Evolutionary conservation across 2,888 invertebrate species (phyloP).

Genomic region (Erebia aethiops): DNA sequence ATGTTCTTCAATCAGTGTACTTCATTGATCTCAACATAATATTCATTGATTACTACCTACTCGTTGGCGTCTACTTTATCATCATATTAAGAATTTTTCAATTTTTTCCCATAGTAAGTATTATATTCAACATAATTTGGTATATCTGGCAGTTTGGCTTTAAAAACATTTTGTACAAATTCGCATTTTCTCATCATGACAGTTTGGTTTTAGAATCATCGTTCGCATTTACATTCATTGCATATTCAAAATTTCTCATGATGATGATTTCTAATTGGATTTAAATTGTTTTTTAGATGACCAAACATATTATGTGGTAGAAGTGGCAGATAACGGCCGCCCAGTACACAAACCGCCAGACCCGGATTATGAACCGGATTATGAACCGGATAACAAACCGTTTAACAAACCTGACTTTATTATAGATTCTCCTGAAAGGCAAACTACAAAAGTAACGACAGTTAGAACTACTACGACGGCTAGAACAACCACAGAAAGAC

Average conservation of each 20-base stretch:
- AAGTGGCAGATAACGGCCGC: not conserved
- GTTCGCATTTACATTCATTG: not conserved
- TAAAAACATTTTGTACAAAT: too few species aligned
- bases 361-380: constrained; percentile 1
- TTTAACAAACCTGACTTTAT: constrained; percentile 18
- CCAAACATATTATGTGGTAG: constrained; percentile 12
- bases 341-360: constrained; percentile 10
- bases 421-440: constrained; percentile 20
- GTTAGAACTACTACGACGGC: constrained; percentile 10
- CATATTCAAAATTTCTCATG: constrained; percentile 8
- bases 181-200: too few species aligned
- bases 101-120: not conserved
- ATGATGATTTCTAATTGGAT: constrained; percentile 11
- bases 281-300: constrained; percentile 20
- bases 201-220: not conserved
- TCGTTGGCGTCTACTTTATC: not conserved
- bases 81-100: not conserved
- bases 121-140: not conserved
- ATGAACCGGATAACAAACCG: not conserved
- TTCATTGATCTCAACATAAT: not conserved
- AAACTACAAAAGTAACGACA: constrained; percentile 3
- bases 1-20: not conserved
- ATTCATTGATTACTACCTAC: not conserved
- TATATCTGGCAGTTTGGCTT: constrained; percentile 8
- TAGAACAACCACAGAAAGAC: constrained; percentile 12